Base-by-base conservation (phyloP, 2,888 invertebrate species). In the Pogonocherus hispidulus region DNA sequence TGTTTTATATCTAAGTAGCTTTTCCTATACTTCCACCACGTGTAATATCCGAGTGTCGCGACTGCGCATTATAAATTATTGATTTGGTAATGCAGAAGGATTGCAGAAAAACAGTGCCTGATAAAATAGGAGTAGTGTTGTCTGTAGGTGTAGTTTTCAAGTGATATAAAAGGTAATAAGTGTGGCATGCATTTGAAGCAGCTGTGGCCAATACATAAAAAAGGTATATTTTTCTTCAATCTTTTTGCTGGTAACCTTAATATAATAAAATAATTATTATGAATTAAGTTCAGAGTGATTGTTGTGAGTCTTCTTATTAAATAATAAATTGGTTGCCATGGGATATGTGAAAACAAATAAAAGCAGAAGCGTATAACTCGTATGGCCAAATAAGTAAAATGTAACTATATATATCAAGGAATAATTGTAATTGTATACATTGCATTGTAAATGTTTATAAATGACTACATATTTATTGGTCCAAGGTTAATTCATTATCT, bases 71-170 rank as follows among this genome's bases (percentile, higher is more conserved):
- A 49, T 11, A 57, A 66, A 62, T 62, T 74, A 74, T 74, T 74
- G 74, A 74, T 74, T 70, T 64, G 60, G 63, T 72, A 69, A 72
- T 74, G 74, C 74, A 74, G 74, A 66, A 70, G 66, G 66, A 72
- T 70, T 74, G 74, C 74, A 74, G 74, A 65, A 72, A 69, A 70
- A 68, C 69, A 67, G 60, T 54, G 54, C 37, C 46, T 35, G 55
- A 60, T 55, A 57, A 63, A 69, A 49, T 55, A 44, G 20, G 54
- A 54, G 23, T 52, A 66, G 54, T 41, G 56, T 46, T 23, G 51
- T 69, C 69, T 55, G 66, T 69, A 69, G 44, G 67, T 68, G 67
- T 68, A 54, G 59, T 51, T 68, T 46, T 49, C 32, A 55, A 59
- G 63, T 68, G 59, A 46, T 4, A 41, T 52, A 47, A 57, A 52